phyloP scores from a whole-genome alignment of 2,797 vertebrate genomes.

The Tauraco hartlaubi region DNA sequence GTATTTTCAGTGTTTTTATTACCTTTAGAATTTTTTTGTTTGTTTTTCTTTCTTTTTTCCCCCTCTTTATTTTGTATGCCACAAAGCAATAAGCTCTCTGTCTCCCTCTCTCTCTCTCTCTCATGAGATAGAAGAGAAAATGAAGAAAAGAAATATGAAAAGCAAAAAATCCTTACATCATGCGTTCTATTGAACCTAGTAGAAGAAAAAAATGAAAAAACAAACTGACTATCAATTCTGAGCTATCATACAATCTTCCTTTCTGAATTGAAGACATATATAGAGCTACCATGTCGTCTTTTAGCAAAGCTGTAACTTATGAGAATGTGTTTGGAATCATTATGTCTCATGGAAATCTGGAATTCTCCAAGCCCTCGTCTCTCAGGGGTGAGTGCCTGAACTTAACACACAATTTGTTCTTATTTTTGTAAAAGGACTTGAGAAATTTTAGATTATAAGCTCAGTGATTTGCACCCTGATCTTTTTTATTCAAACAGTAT shows the following conservation, averaged over 20 bases:
- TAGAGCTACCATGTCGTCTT: neutral
- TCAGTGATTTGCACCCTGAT: neutral
- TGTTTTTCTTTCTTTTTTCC: neutral
- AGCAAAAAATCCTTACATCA: neutral
- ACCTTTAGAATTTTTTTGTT: neutral
- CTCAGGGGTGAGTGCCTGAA: neutral
- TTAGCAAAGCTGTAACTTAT: neutral
- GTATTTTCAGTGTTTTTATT: neutral
- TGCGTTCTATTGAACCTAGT: neutral
- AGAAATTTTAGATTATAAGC: neutral
- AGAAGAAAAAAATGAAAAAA: neutral
- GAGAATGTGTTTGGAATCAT: neutral
- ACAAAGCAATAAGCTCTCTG: neutral
- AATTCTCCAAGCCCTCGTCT: neutral
- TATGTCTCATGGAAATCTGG: neutral
- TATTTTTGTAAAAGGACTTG: neutral
- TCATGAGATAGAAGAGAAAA: neutral
- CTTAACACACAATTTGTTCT: neutral
- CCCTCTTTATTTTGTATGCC: neutral
- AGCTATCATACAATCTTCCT: neutral
- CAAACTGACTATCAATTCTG: neutral
- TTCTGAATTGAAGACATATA: neutral
- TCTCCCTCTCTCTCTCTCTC: no score
- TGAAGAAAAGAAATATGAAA: neutral
- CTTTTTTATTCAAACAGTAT: neutral